These are phyloP conservation scores for Aselliscus stoliczkanus DNA, from an alignment of 2,797 vertebrate genomes.

Conservation along the genomic window DNA sequence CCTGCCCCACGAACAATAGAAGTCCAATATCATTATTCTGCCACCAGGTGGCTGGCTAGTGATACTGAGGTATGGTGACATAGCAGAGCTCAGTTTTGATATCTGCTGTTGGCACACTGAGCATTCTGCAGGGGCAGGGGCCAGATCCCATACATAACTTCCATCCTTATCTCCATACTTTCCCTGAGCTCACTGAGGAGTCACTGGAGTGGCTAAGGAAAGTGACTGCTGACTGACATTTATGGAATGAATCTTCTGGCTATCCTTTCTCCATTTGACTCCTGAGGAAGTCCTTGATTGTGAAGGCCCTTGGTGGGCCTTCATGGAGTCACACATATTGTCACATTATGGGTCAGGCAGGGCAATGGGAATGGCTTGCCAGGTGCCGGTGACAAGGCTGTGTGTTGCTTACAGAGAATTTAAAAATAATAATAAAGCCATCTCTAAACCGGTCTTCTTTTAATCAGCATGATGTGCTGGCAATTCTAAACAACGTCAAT, in stretches of 20 bases:
- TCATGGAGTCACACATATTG: neutral
- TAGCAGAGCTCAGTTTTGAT: neutral
- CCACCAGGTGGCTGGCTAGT: constrained; percentile 38
- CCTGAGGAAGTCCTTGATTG: neutral
- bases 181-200: neutral
- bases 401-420: neutral
- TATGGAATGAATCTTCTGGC: neutral
- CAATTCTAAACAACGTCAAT: neutral
- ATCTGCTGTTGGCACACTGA: neutral
- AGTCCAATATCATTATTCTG: constrained; percentile 29
- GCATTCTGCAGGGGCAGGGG: neutral
- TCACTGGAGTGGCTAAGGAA: neutral
- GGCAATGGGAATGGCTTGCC: neutral
- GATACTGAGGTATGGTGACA: neutral
- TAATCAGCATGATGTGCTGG: neutral
- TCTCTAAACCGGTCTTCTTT: neutral
- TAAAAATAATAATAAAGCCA: constrained; percentile 8
- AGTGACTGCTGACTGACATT: neutral
- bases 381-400: neutral
- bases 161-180: neutral
- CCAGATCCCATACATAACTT: neutral
- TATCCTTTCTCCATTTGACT: neutral
- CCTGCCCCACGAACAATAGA: neutral
- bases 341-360: neutral
- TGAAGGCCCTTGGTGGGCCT: neutral